Base-by-base conservation (phyloP, 2,113 vertebrate species). In the Piprites chloris region DNA sequence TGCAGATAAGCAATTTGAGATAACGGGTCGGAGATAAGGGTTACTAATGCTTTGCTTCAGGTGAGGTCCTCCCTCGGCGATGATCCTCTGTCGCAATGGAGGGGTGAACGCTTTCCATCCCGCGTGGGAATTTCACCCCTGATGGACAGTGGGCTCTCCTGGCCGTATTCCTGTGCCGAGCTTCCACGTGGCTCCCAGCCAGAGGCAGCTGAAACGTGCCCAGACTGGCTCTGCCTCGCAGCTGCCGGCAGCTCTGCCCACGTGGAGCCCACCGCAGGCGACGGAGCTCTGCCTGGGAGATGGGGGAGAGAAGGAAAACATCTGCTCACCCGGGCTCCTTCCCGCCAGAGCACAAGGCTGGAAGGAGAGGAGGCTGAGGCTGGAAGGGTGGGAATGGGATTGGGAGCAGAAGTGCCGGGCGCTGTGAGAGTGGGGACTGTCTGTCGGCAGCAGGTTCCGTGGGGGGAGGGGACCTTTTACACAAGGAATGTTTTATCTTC, bases 231-330 rank as follows among this genome's bases (percentile, higher is more conserved):
- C 58, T 76, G 77, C 77, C 77, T 91, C 28, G 12, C 63, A 75
- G 89, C 89, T 90, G 82, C 89, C 4, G n/a, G 58, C 78, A 87
- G 88, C 77, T 59, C 90, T 96, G 91, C 91, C 87, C 61, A 71
- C 89, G 14, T 9, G 68, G 77, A 94, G 89, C 87, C 89, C 91
- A 87, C 59, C 77, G 33, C 2, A 5, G 68, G 73, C 3, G 6
- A 35, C 12, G 24, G 80, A 79, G 89, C 90, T 78, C 42, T 55
- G 71, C 53, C 84, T 87, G 65, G 21, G 85, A 81, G 41, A 46
- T 9, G 42, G 78, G 78, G 74, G 49, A 44, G 66, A 63, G 65
- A 61, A 79, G 74, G 21, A 88, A 87, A 91, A 94, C 78, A 69
- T 91, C 85, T 94, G 94, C 74, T 86, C 27, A 35, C 17, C 30